Evolutionary conservation across 2,113 vertebrate species (phyloP), one percentile per base, ranked within the genome.

Genomic region (Lasiurus cinereus): DNA sequence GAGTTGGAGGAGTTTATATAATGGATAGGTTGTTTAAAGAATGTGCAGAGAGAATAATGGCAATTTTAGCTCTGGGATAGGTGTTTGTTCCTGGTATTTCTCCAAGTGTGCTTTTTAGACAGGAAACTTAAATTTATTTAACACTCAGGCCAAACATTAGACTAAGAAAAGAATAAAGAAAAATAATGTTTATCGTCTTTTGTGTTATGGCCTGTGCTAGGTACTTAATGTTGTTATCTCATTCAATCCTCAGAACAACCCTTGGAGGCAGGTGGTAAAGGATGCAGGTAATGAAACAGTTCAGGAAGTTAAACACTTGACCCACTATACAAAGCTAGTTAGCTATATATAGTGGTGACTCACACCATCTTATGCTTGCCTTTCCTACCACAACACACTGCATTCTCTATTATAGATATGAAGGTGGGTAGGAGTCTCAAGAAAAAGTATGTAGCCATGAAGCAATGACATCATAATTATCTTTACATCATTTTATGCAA

Each of bases 401-500:
- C 22, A 11, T 50, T 14, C 21, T 48, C 21, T 90, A 70, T n/a
- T 22, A 18, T 86, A 52, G 19, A 56, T 24, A 8, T 48, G 27
- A 64, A 83, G 19, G 5, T 46, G 46, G 46, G 46, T 29, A 22
- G 18, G 31, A 0, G 10, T 91, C 52, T 43, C 15, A 82, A 74
- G 50, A 54, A 5, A 12, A 19, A 59, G 16, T 8, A n/a, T 33
- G 11, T 22, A 43, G 36, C 27, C 18, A 10, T 14, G 24, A 22
- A 19, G 9, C 33, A 73, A 66, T 29, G 39, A 83, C 36, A 18
- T 21, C 4, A 3, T n/a, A 29, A 54, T 0, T 16, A 85, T 76
- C 50, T 94, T 89, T 83, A 85, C 22, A 76, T 91, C 52, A 91
- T 48, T 92, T 59, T 74, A 78, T 91, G 46, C 31, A 79, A 72